Evolutionary conservation across 2,888 invertebrate species (phyloP).

Genomic region (Mythimna impura): DNA sequence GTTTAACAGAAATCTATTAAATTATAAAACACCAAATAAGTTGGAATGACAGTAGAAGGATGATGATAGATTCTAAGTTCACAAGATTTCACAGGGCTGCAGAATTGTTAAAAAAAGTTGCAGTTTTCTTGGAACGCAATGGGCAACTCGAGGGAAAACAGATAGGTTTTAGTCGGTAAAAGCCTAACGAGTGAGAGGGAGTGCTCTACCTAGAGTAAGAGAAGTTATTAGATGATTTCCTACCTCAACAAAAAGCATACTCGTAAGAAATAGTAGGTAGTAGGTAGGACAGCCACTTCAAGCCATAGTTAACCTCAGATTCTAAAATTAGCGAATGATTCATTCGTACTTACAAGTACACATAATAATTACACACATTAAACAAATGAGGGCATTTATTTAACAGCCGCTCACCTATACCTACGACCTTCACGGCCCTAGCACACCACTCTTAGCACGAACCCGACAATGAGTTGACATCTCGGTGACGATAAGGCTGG

Average conservation of each 20-base stretch:
- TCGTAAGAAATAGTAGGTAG: too few species aligned
- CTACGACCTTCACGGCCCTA: conserved; percentile 63
- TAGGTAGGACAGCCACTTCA: neutral
- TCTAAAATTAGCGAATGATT: conserved; percentile 47
- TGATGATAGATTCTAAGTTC: neutral
- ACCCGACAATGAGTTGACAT: conserved; percentile 65
- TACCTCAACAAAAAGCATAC: too few species aligned
- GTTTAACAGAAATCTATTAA: too few species aligned
- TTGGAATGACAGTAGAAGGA: too few species aligned
- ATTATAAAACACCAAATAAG: too few species aligned
- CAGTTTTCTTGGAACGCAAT: too few species aligned
- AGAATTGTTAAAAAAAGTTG: too few species aligned
- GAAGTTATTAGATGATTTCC: too few species aligned
- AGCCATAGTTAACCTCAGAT: conserved; percentile 4
- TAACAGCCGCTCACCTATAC: conserved; percentile 46
- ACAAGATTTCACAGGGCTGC: neutral
- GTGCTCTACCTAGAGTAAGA: too few species aligned
- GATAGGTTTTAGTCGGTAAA: too few species aligned
- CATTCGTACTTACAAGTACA: conserved; percentile 36
- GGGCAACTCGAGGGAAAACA: too few species aligned
- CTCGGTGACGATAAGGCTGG: conserved; percentile 35
- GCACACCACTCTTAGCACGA: conserved; percentile 57
- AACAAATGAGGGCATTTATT: conserved; percentile 58
- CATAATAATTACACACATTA: conserved; percentile 42
- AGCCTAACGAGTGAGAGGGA: too few species aligned